Conservation (phyloP, 2,113 vertebrate species). For the Cynopterus brachyotis region DNA sequence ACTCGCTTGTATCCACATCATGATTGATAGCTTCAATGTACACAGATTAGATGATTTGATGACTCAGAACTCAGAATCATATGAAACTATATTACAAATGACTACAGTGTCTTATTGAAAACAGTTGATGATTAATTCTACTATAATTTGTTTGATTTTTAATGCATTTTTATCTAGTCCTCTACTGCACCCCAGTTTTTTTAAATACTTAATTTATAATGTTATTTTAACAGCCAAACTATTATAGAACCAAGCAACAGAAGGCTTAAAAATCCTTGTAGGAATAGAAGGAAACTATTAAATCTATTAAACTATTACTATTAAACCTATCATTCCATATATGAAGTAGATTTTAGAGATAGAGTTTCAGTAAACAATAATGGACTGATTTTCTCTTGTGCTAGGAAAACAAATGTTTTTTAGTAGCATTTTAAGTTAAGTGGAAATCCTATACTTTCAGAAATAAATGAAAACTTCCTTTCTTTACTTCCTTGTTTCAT, state of each 20-base stretch:
- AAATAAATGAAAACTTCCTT: constrained; percentile 7
- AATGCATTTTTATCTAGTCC: not conserved
- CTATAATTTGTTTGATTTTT: not conserved
- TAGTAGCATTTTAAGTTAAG: not conserved
- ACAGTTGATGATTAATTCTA: not conserved
- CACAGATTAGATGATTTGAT: not conserved
- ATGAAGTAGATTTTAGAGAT: constrained; percentile 15
- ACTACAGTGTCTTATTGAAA: not conserved
- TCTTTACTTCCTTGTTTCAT: not conserved
- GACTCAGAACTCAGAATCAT: not conserved
- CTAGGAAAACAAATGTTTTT: not conserved
- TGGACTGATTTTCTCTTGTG: not conserved
- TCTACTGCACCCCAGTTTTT: not conserved
- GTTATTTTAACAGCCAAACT: not conserved
- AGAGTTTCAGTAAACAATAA: constrained; percentile 24
- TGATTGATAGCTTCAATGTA: not conserved
- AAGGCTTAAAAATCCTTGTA: constrained; percentile 43
- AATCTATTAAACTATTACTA: not conserved
- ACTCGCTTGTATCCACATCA: not conserved
- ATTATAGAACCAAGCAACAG: not conserved
- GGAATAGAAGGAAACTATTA: not conserved
- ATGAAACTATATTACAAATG: not conserved
- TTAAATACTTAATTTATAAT: constrained; percentile 11
- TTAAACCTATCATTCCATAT: not conserved
- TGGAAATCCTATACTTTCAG: not conserved